These are phyloP conservation scores for Torymus auratus DNA, from an alignment of 2,888 invertebrate species.

Conservation along the genomic window DNA sequence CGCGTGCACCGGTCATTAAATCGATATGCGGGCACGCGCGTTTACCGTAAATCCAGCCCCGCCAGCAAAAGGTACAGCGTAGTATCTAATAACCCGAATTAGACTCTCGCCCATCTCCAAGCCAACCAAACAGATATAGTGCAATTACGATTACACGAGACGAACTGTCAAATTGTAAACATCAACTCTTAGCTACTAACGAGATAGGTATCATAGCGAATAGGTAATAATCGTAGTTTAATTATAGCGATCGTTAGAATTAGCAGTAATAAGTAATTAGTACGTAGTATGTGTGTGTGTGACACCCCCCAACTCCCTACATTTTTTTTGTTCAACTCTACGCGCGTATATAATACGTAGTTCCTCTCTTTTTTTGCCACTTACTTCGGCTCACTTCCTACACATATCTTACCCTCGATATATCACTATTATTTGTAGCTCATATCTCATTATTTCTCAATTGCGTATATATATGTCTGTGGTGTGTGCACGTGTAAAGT, in stretches of 20 bases:
- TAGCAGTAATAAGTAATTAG: constrained; percentile 57
- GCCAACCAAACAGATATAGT: constrained; percentile 77
- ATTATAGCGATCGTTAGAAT: constrained; percentile 61
- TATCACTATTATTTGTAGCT: too few species aligned
- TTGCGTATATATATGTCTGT: too few species aligned
- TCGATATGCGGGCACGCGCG: not conserved
- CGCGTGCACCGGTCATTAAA: too few species aligned
- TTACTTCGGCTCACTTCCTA: too few species aligned
- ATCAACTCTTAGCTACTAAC: constrained; percentile 76
- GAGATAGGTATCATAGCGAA: constrained; percentile 67
- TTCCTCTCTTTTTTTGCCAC: too few species aligned
- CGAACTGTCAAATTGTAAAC: constrained; percentile 73
- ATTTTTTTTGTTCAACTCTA: not conserved
- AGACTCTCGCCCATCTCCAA: constrained; percentile 76
- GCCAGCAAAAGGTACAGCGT: constrained; percentile 77
- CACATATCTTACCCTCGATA: too few species aligned
- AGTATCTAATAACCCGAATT: constrained; percentile 77
- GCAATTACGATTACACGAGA: constrained; percentile 75
- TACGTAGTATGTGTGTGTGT: constrained; percentile 35
- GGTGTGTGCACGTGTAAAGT: not conserved
- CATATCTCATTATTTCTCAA: too few species aligned
- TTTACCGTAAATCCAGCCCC: constrained; percentile 61
- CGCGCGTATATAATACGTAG: not conserved
- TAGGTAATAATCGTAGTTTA: constrained; percentile 66
- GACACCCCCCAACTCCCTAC: not conserved